These are phyloP conservation scores for Arctopsyche grandis DNA, from an alignment of 1,140 invertebrate species.

Conservation along the genomic window DNA sequence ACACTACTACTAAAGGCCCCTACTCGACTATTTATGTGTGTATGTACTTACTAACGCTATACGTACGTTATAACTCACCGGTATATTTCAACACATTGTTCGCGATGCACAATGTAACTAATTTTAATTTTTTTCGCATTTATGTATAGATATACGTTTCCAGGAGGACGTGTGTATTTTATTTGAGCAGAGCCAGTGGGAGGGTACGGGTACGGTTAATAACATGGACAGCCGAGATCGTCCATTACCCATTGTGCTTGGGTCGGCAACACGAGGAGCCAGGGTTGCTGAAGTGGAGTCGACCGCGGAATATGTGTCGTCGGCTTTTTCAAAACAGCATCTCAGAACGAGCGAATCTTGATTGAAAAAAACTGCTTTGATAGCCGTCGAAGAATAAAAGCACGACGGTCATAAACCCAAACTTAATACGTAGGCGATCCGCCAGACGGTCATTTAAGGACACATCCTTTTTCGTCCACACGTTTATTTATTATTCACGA, in stretches of 20 bases:
- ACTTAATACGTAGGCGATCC: background rate
- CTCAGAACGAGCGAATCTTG: background rate
- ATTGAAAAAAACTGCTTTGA: background rate
- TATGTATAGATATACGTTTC: too few relatives aligned
- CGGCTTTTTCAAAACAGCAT: background rate
- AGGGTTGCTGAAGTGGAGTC: background rate
- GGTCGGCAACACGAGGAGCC: background rate
- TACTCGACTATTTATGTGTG: too few relatives aligned
- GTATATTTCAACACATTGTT: too few relatives aligned
- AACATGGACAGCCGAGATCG: constrained; percentile 41
- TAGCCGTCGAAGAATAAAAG: background rate
- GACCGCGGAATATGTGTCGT: background rate
- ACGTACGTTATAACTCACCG: too few relatives aligned
- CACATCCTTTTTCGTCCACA: background rate
- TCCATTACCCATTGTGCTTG: constrained; percentile 41
- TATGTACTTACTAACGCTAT: too few relatives aligned
- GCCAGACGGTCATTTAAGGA: constrained; percentile 26
- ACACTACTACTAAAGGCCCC: too few relatives aligned
- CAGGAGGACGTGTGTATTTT: constrained; percentile 16
- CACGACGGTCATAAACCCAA: background rate
- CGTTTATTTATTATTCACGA: background rate
- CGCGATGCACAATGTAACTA: too few relatives aligned
- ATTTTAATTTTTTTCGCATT: too few relatives aligned
- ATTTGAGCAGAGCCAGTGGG: constrained; percentile 36
- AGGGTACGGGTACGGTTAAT: constrained; percentile 35